Conservation (phyloP, 2,797 vertebrate genomes). For the Rallus crepitans region DNA sequence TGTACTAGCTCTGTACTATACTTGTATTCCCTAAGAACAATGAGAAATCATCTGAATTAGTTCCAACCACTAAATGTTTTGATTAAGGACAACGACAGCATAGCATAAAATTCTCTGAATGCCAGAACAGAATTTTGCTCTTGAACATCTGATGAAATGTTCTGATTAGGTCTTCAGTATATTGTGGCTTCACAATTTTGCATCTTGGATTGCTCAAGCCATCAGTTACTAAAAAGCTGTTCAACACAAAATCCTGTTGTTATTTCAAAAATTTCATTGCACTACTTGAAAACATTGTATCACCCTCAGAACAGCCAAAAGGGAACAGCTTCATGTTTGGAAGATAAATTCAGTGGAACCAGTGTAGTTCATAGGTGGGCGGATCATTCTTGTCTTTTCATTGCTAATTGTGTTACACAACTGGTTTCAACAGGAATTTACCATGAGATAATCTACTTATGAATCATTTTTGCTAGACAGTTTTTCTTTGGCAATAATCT, state of each 20-base stretch:
- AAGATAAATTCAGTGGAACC: not conserved
- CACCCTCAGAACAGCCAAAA: not conserved
- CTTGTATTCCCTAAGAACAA: not conserved
- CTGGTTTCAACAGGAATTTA: not conserved
- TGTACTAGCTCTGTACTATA: not conserved
- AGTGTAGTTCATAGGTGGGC: not conserved
- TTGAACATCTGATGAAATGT: not conserved
- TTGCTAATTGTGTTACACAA: not conserved
- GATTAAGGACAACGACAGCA: not conserved
- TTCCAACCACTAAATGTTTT: not conserved
- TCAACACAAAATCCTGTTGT: not conserved
- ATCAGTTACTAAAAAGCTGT: not conserved
- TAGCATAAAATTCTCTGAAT: not conserved
- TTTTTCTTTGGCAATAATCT: conserved; percentile 6
- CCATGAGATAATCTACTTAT: not conserved
- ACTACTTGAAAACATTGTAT: not conserved
- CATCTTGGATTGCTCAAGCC: not conserved
- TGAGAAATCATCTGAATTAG: not conserved
- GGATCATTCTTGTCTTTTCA: conserved; percentile 13
- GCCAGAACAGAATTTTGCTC: not conserved
- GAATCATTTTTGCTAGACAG: conserved; percentile 10
- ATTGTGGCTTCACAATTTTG: not conserved
- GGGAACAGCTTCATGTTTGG: not conserved
- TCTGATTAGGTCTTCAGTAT: not conserved
- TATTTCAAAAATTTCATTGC: conserved; percentile 17